A percentile compares a stretch with the other conserved stretches of the same genome.
These are phyloP conservation scores for Pandion haliaetus DNA, from an alignment of 2,113 vertebrate genomes.

Conservation along the genomic window DNA sequence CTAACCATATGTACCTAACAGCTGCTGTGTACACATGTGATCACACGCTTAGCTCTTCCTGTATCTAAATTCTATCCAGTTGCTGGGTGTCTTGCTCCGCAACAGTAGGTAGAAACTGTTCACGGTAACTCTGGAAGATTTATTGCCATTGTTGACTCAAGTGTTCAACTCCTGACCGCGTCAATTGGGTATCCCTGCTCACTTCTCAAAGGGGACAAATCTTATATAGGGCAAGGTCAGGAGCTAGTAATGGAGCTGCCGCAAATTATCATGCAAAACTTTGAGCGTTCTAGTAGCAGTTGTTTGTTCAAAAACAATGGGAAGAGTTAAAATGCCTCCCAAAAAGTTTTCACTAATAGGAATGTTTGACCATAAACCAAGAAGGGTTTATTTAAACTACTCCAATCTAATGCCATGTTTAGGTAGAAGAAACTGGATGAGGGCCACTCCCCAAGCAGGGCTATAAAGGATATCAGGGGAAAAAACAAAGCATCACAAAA, in stretches of 20 bases:
- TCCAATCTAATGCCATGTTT: neutral
- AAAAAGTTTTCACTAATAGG: neutral
- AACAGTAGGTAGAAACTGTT: neutral
- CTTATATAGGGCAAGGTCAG: neutral
- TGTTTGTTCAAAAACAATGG: neutral
- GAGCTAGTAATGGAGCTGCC: neutral
- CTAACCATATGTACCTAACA: neutral
- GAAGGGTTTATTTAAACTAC: neutral
- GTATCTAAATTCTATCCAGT: neutral
- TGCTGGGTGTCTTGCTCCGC: neutral
- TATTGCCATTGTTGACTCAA: neutral
- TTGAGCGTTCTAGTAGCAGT: neutral
- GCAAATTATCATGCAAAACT: neutral
- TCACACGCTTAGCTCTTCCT: neutral
- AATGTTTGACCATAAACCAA: neutral
- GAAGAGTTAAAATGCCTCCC: neutral
- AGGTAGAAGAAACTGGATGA: neutral
- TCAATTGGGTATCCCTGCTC: accelerated
- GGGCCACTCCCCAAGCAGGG: neutral
- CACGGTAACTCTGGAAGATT: neutral
- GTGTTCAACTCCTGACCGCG: neutral
- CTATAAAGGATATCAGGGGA: neutral
- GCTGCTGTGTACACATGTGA: neutral
- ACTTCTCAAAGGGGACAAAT: neutral
- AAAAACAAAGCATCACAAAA: neutral